Percentiles rank a stretch among this genome's conserved stretches.
Evolutionary conservation across 2,797 vertebrate genomes (phyloP).

Genomic region (Neoniphon sammara): DNA sequence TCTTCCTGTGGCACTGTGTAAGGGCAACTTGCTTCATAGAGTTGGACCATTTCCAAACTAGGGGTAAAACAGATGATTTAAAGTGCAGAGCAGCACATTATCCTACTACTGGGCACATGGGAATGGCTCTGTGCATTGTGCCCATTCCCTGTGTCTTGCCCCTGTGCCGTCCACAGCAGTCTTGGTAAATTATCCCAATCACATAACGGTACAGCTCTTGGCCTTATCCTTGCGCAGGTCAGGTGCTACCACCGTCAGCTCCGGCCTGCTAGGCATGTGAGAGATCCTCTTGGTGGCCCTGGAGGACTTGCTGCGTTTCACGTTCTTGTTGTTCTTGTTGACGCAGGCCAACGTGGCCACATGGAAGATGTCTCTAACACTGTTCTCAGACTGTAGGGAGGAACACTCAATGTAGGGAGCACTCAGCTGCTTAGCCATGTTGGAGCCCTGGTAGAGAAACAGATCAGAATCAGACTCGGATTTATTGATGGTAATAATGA

Average conservation of each 20-base stretch:
- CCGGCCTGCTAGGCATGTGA: constrained; percentile 89
- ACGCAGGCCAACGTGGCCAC: constrained; percentile 92
- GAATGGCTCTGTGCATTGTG: constrained; percentile 4
- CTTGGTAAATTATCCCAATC: constrained; percentile 58
- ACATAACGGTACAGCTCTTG: constrained; percentile 91
- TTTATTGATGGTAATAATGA: no score
- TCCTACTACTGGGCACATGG: constrained; percentile 22
- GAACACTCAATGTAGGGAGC: constrained; percentile 93
- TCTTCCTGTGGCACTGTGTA: constrained; percentile 26
- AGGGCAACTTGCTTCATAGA: constrained; percentile 36
- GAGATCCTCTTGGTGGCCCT: constrained; percentile 89
- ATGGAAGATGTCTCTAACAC: constrained; percentile 94
- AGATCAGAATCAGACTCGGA: no score
- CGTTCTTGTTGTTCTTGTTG: constrained; percentile 89
- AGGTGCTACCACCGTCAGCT: constrained; percentile 87
- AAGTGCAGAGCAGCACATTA: constrained; percentile 67
- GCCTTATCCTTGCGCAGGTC: constrained; percentile 93
- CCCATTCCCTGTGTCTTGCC: constrained; percentile 74
- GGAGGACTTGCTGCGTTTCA: constrained; percentile 89
- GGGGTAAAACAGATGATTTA: constrained; percentile 61
- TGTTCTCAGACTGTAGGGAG: constrained; percentile 91
- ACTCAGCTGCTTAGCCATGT: constrained; percentile 91
- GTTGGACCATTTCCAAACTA: constrained; percentile 13
- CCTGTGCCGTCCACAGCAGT: constrained; percentile 61
- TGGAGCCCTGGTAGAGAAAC: constrained; percentile 86